Percentiles rank a stretch among this genome's conserved stretches.
These are phyloP conservation scores for Herpailurus yagouaroundi DNA, from an alignment of 2,113 vertebrate genomes.

Conservation along the genomic window DNA sequence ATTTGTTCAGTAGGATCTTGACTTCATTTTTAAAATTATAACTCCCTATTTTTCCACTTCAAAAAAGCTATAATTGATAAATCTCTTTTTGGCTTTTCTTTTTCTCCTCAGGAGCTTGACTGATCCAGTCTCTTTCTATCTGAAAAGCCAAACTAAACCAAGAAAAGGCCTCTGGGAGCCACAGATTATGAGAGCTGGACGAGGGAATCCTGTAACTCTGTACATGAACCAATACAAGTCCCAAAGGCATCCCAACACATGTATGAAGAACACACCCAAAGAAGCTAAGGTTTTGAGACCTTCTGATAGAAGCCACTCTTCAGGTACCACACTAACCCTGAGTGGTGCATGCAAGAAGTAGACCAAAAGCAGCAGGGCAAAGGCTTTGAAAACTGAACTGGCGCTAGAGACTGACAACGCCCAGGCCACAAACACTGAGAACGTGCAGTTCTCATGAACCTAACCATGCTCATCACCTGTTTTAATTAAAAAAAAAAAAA, in stretches of 20 bases:
- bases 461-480: neutral
- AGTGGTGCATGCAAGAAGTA: accelerated
- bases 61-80: neutral
- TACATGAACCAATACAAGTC: neutral
- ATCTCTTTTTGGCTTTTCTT: neutral
- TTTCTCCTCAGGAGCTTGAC: neutral
- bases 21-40: neutral
- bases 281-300: neutral
- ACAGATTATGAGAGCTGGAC: neutral
- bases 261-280: neutral
- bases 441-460: neutral
- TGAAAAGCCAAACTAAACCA: neutral
- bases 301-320: neutral
- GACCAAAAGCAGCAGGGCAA: neutral
- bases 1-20: neutral
- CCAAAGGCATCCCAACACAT: neutral
- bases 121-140: neutral
- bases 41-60: neutral
- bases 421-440: neutral
- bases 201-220: neutral
- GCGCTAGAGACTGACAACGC: neutral
- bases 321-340: neutral
- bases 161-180: neutral
- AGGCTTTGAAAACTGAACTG: neutral
- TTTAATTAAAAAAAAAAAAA: neutral